These are phyloP conservation scores for Aradophagus sp. DNA, from an alignment of 1,140 invertebrate species.

Conservation along the genomic window DNA sequence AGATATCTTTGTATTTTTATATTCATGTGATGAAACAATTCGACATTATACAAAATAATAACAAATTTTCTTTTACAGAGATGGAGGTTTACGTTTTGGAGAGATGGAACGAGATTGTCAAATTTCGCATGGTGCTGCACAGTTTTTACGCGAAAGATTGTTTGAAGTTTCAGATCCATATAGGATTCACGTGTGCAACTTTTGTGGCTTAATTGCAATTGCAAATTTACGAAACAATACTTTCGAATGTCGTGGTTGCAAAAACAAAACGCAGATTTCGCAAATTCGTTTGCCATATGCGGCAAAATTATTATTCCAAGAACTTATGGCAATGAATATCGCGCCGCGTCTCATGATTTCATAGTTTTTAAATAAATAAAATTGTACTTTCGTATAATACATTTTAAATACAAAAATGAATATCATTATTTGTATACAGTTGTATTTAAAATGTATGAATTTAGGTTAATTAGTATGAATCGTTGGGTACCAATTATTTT, in stretches of 20 bases:
- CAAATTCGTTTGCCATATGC: conserved; percentile 60
- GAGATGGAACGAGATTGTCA: conserved; percentile 64
- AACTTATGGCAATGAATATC: conserved; percentile 62
- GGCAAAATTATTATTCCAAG: conserved; percentile 60
- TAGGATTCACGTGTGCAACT: conserved; percentile 60
- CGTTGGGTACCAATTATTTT: too few relatives aligned
- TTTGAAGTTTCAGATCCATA: conserved; percentile 60
- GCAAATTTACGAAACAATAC: conserved; percentile 58
- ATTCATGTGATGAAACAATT: too few relatives aligned
- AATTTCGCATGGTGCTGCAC: conserved; percentile 60
- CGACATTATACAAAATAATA: too few relatives aligned
- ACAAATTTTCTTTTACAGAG: conserved; percentile 32
- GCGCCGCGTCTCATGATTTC: conserved; percentile 60
- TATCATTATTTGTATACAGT: too few relatives aligned
- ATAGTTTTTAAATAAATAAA: conserved; percentile 21
- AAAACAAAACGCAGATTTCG: conserved; percentile 62
- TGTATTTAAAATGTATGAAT: too few relatives aligned
- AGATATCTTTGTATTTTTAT: too few relatives aligned
- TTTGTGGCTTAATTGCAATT: conserved; percentile 60
- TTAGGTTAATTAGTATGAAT: too few relatives aligned
- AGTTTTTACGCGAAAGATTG: conserved; percentile 59
- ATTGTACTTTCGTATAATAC: too few relatives aligned
- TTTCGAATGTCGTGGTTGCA: conserved; percentile 59
- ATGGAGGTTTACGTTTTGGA: conserved; percentile 62
- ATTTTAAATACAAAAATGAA: too few relatives aligned